Evolutionary conservation across 2,113 vertebrate genomes (phyloP).

Genomic region (Lophochroa leadbeateri): DNA sequence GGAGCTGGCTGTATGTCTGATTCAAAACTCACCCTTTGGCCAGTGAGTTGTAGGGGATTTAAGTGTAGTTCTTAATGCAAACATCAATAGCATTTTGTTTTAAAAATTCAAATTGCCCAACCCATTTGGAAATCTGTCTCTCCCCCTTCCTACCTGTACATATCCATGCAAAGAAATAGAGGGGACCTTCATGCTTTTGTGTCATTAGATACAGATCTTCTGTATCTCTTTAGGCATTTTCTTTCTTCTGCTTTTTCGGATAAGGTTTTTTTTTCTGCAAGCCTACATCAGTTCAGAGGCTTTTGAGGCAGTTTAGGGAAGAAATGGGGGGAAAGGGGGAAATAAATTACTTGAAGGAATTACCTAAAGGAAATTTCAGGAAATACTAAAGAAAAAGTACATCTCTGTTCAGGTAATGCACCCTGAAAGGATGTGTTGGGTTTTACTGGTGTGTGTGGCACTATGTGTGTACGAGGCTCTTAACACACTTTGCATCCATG

Average conservation of each 20-base stretch:
- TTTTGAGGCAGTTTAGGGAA: not conserved
- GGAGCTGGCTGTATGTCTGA: not conserved
- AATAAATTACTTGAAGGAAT: not conserved
- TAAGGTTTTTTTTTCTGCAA: not conserved
- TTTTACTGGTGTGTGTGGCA: not conserved
- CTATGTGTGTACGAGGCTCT: accelerated
- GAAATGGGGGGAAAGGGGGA: not conserved
- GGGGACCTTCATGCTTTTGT: not conserved
- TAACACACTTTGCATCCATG: not conserved
- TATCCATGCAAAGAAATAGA: not conserved
- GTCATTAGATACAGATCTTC: not conserved
- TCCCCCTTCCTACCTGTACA: not conserved
- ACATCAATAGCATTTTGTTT: not conserved
- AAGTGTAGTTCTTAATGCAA: not conserved
- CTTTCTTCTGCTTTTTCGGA: not conserved
- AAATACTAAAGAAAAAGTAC: not conserved
- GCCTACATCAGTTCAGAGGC: not conserved
- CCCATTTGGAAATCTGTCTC: accelerated
- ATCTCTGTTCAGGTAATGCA: not conserved
- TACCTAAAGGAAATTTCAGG: constrained; percentile 10
- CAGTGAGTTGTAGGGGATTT: not conserved
- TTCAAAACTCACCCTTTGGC: not conserved
- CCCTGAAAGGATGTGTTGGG: not conserved
- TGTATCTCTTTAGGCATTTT: not conserved
- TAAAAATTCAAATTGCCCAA: not conserved